Evolutionary conservation across 2,888 invertebrate species (phyloP), one percentile per base, ranked within the genome.

Genomic region (Zootermopsis nevadensis): DNA sequence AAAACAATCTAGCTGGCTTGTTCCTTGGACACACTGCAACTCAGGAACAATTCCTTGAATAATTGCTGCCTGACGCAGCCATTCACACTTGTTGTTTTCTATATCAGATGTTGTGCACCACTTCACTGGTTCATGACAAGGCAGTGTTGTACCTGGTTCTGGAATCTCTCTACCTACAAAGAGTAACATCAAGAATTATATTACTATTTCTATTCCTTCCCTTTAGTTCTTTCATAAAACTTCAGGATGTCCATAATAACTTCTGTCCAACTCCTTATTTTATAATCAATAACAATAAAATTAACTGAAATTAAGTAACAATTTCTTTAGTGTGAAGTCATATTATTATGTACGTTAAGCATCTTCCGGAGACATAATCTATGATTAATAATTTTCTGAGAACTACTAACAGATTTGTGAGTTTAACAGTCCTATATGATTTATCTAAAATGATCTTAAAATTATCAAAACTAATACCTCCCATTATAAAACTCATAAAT

Each of bases 41-140:
- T 89, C 86, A 0, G 94, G 94, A 86, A 91, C 90, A n/a, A 94
- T 89, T 0, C 94, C 94, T 27, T 92, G 89, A 31, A 90, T 89
- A 85, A 91, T 88, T 0, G 93, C 91, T 0, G 93, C 92, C 30
- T 89, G 88, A 0, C 91, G 89, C 2, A 93, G 87, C 93, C 94
- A 93, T 30, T 88, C 86, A 86, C 94, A 94, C 88, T 94, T 94
- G 77, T 87, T 86, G 19, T 90, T 90, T 86, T 94, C 94, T 69
- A 38, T 3, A 0, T 86, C 85, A 0, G 88, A 84, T 8, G 90
- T 87, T 0, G 93, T 93, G 87, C 94, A 94, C 94, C 94, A 94
- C 8, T 69, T 35, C 8, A 80, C 30, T 22, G 80, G 42, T 3
- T 53, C n/a, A 31, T 55, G 81, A 19, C 81, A 81, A 33, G 48